Evolutionary conservation across 2,888 invertebrate species (phyloP), one percentile per base, ranked within the genome.

Genomic region (Drosophila infuscata): DNA sequence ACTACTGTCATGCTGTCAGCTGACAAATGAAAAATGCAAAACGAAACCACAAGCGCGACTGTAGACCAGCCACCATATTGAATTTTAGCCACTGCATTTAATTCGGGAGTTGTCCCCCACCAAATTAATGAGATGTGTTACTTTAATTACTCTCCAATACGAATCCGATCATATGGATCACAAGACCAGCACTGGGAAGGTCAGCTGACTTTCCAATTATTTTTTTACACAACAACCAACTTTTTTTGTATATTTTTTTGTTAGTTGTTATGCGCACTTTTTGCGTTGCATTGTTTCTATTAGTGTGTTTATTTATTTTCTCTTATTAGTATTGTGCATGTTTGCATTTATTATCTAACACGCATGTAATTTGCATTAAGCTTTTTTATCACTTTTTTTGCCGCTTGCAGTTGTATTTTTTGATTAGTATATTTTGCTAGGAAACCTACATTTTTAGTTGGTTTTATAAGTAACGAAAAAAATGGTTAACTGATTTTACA

Each of bases 1-100:
- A 91, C 91, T 81, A 70, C 76, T 84, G 84, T 89, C 90, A 90
- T 79, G 83, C 70, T 72, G 91, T 90, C 90, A 90, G 91, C 90
- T 90, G 90, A 90, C 90, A 82, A 87, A 72, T 74, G 71, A 59
- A 80, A 78, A 81, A 80, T 70, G 62, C 67, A 76, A 46, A 57
- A 71, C 53, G 41, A 52, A 65, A 63, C 68, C 35, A 52, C 70
- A 63, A 79, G 51, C 60, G 70, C 53, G 35, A 36, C 54, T 52
- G 59, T 51, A 65, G 20, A 35, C 41, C 9, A 62, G 76, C 82
- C 73, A 74, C 82, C 82, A 82, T 82, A 74, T 82, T 82, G 83
- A 72, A 80, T 81, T 80, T 77, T 36, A 60, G 32, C 32, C 54
- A 64, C 9, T 51, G 61, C 51, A 15, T 51, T 59, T 9, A 30